Conservation (phyloP, 1,140 invertebrate species). For the Prorops nasuta region DNA sequence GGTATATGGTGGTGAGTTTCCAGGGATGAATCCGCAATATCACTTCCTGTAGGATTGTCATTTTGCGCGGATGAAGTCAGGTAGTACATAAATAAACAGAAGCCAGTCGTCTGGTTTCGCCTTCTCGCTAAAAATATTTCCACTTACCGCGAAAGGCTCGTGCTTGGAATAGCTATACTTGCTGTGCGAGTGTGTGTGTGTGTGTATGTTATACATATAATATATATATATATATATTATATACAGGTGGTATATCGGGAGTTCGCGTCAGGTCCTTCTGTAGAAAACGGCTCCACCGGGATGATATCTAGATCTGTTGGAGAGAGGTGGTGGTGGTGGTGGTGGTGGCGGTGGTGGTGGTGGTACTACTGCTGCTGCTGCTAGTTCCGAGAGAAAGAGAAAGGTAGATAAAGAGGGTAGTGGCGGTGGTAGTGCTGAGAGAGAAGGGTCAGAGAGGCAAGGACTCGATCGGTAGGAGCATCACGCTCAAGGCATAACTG, state of each 20-base stretch:
- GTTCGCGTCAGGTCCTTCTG: too few relatives aligned
- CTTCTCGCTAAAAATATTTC: constrained; percentile 27
- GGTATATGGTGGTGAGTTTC: too few relatives aligned
- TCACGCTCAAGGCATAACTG: constrained; percentile 46
- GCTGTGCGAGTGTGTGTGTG: not conserved
- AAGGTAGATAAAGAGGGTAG: not conserved
- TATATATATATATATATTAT: not conserved
- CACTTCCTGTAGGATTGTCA: too few relatives aligned
- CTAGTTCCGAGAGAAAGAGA: not conserved
- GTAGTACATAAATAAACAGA: too few relatives aligned
- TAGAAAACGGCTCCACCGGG: constrained; percentile 14
- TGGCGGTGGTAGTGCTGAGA: not conserved
- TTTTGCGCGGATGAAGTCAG: too few relatives aligned
- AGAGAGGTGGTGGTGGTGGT: not conserved
- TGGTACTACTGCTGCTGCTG: too few relatives aligned
- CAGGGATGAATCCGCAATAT: too few relatives aligned
- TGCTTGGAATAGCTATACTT: constrained; percentile 18
- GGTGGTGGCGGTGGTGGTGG: too few relatives aligned
- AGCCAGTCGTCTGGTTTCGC: too few relatives aligned
- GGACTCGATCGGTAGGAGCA: constrained; percentile 37
- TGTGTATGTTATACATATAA: not conserved
- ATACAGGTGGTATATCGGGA: not conserved
- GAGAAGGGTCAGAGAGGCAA: constrained; percentile 2
- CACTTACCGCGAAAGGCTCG: constrained; percentile 31
- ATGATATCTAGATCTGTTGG: constrained; percentile 25